Base-by-base conservation (phyloP, 2,888 invertebrate genomes). In the Homarus gammarus region DNA sequence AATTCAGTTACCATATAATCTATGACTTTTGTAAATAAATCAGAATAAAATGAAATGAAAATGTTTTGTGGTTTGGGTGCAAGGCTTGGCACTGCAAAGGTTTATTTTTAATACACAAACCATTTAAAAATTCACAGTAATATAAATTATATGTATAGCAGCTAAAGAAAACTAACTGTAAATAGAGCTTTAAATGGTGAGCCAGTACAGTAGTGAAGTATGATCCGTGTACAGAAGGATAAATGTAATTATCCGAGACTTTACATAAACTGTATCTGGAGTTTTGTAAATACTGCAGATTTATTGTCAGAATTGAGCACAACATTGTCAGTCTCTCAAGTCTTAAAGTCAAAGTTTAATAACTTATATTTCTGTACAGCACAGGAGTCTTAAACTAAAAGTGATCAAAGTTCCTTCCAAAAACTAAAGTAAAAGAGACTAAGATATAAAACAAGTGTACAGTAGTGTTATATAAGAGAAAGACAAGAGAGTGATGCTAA, bases 291-390 rank as follows among this genome's bases (percentile, higher is more conserved):
- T n/a, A n/a, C n/a, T n/a, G n/a, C n/a, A n/a, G n/a, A n/a, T n/a
- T n/a, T n/a, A n/a, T 64, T n/a, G 64, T 64, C 22, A 56, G 15
- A 56, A 64, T 5, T 64, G 64, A 64, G 64, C 31, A 64, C 64
- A 64, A 27, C 27, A 27, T 64, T 64, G 64, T 64, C 64, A 64
- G 64, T 64, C 64, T 64, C 12, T 64, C 64, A 64, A 12, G 64
- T 64, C 64, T 64, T 44, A 64, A 0, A 27, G 64, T 64, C 64
- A 27, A 27, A 27, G 12, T 12, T 64, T 3, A 5, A 6, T 22
- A 2, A 5, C 27, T 64, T 27, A 22, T 1, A 64, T n/a, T n/a
- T n/a, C n/a, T n/a, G n/a, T n/a, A n/a, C n/a, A n/a, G n/a, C n/a
- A n/a, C n/a, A n/a, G n/a, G n/a, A n/a, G n/a, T n/a, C n/a, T n/a